Base-by-base conservation (phyloP, 2,113 vertebrate species). In the Paramisgurnus dabryanus region DNA sequence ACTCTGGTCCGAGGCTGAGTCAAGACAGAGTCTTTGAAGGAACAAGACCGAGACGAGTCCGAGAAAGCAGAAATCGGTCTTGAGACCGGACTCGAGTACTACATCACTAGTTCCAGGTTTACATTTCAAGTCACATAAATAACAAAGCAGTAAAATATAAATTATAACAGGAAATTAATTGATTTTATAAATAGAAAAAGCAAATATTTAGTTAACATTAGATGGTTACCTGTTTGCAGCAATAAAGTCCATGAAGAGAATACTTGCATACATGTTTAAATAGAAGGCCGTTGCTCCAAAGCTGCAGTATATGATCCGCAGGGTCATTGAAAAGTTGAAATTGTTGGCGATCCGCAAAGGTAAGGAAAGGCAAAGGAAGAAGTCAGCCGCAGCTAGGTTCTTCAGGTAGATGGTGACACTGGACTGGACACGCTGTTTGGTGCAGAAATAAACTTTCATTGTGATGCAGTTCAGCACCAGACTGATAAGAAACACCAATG, bases 231-330 rank as follows among this genome's bases (percentile, higher is more conserved):
- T 90, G 87, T 92, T 90, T 1, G 86, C 89, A 0, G 92, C 92
- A 11, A 94, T 89, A 84, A 88, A 91, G 0, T 90, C 90, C 91
- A 93, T 92, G 88, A 93, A 92, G 70, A 92, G 82, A 80, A 93
- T 92, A 89, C 93, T 93, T 82, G 90, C 89, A 8, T 93, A 93
- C 91, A 92, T 92, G 87, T 93, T 93, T 39, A 93, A 88, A 67
- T 93, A 93, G 70, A 93, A 91, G 61, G 85, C 78, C 0, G 88
- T 49, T 0, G 90, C 87, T 0, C 89, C 90, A 0, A 92, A 88
- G 76, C 57, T 85, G 85, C 93, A 92, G 90, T 92, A 92, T 63
- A 85, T 18, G 0, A n/a, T 17, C 1, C 47, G 83, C 40, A 90
- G 0, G 0, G 7, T 4, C 7, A 17, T 0, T 6, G 87, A 83